Evolutionary conservation across 2,797 vertebrate genomes (phyloP).

Genomic region (Rhinatrema bivittatum): DNA sequence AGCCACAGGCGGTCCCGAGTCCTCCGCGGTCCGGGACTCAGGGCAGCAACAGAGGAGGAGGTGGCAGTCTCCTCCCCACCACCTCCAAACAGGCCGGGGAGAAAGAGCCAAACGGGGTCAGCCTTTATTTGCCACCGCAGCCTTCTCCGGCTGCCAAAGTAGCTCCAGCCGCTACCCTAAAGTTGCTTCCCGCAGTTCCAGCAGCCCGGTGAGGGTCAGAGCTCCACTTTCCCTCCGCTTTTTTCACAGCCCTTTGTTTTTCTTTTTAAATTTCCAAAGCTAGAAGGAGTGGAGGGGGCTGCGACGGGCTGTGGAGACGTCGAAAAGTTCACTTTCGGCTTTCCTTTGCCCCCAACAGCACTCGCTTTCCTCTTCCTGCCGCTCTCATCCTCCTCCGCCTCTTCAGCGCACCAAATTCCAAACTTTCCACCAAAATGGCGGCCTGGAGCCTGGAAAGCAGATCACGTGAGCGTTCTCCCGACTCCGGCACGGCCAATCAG

Average conservation of each 20-base stretch:
- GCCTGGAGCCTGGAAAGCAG: constrained; percentile 55
- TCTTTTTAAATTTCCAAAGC: too few species aligned
- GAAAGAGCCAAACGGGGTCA: too few species aligned
- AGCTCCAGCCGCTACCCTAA: background rate
- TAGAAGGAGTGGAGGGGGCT: background rate
- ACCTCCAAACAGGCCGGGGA: too few species aligned
- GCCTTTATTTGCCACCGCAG: too few species aligned
- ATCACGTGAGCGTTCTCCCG: constrained; percentile 66
- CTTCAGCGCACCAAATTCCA: constrained; percentile 64
- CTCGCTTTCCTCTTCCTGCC: constrained; percentile 18
- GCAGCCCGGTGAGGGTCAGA: background rate
- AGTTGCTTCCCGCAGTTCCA: background rate
- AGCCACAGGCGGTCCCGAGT: too few species aligned
- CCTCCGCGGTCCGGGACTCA: too few species aligned
- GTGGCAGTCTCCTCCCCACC: too few species aligned
- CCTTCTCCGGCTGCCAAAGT: too few species aligned
- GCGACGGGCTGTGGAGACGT: background rate
- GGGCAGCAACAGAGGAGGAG: too few species aligned
- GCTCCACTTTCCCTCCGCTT: background rate
- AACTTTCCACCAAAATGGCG: constrained; percentile 98
- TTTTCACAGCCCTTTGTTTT: too few species aligned
- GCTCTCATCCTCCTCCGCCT: constrained; percentile 30
- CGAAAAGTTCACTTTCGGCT: constrained; percentile 27
- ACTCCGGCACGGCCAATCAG: constrained; percentile 57
- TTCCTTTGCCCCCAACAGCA: constrained; percentile 37